Percentiles rank a stretch among this genome's conserved stretches.
These are phyloP conservation scores for Phrynosoma platyrhinos DNA, from an alignment of 2,113 vertebrate species.

Conservation along the genomic window DNA sequence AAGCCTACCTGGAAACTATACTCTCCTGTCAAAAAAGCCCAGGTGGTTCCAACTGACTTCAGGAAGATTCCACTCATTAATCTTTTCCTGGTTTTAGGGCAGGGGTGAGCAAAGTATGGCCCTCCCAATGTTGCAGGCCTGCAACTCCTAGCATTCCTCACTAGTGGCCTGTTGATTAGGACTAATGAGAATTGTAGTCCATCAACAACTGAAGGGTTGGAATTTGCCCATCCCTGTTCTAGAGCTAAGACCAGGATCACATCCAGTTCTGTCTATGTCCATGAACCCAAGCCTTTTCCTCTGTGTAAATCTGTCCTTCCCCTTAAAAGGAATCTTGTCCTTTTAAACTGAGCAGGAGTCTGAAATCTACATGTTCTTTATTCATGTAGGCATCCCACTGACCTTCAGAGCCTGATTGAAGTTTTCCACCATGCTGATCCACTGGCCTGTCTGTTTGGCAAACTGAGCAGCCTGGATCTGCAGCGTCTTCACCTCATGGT, in stretches of 20 bases:
- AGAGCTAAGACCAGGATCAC: neutral
- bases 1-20: too few species aligned
- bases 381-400: neutral
- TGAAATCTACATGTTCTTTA: neutral
- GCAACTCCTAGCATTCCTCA: neutral
- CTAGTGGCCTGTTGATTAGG: neutral
- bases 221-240: neutral
- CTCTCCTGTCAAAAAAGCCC: neutral
- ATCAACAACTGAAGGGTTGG: neutral
- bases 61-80: too few species aligned
- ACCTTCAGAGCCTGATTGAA: slow-evolving; percentile 97
- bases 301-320: neutral
- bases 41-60: neutral
- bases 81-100: too few species aligned
- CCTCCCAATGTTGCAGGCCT: neutral
- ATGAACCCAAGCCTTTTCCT: neutral
- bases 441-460: slow-evolving; percentile 93
- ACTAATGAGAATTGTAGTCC: neutral
- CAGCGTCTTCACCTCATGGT: slow-evolving; percentile 94
- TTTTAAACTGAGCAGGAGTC: neutral
- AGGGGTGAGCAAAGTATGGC: too few species aligned
- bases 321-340: too few species aligned
- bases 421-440: slow-evolving; percentile 96
- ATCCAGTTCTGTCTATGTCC: too few species aligned
- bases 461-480: slow-evolving; percentile 94